Base-by-base conservation (phyloP, 1,140 invertebrate species). In the Meloidogyne chitwoodi region DNA sequence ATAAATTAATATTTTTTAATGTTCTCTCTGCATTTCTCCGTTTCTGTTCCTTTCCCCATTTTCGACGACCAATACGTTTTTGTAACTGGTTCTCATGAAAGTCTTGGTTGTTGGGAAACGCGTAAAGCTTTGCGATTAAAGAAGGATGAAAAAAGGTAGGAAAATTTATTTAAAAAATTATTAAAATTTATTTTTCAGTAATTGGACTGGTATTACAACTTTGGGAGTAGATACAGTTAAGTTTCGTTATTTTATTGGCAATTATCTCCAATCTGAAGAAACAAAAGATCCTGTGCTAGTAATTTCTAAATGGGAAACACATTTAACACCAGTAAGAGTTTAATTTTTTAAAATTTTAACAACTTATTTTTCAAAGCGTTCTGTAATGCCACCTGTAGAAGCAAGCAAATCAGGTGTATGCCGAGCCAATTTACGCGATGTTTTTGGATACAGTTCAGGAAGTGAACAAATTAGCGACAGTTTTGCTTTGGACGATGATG, bases 171-270 rank as follows among this genome's bases (percentile, higher is more conserved):
- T n/a, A 69, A 70, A 22, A 56, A 70, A 34, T 70, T 10, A 26
- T 19, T 72, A 2, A 26, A 56, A n/a, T 6, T 44, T 44, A 44
- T 64, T 8, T 74, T 83, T 69, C 64, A 81, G 80, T n/a, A 68
- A 76, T 38, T 82, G 79, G 67, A 65, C 61, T n/a, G 81, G 81
- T 24, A 78, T 76, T 19, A 77, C 82, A 26, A 80, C 44, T 61
- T 66, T 79, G 29, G 76, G 77, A 34, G 77, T 77, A 0, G 75
- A 81, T 26, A 77, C 61, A 34, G 34, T 86, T 27, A 87, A 87
- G 70, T 86, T 87, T 62, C 86, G 84, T 3, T 86, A 86, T 61
- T 87, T 87, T 73, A 77, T 86, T 73, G 84, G 79, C 1, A 87
- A 86, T 68, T 87, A 87, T 41, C 63, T 86, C 31, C 71, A 82